These are phyloP conservation scores for Salpingus planirostris DNA, from an alignment of 2,888 invertebrate species.

Conservation along the genomic window DNA sequence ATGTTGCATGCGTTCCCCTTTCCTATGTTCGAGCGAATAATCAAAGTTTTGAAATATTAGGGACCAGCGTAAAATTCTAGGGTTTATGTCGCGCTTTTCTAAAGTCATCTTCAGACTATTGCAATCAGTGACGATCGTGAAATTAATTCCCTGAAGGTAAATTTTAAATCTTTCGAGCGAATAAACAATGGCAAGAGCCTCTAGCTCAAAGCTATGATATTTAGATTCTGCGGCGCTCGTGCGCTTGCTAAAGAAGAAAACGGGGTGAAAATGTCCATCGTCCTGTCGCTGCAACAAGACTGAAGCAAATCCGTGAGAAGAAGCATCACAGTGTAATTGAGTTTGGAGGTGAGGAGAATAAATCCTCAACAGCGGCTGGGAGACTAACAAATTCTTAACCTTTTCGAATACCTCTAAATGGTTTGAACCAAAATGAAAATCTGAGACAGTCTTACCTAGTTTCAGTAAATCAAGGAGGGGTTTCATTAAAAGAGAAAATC, in stretches of 20 bases:
- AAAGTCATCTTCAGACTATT: constrained; percentile 1
- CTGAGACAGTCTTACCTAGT: background rate
- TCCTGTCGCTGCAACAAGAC: constrained; percentile 3
- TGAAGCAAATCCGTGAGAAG: constrained; percentile 1
- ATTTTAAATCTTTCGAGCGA: constrained; percentile 1
- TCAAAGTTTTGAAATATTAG: background rate
- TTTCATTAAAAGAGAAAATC: background rate
- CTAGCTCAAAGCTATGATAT: constrained; percentile 1
- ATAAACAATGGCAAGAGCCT: constrained; percentile 1
- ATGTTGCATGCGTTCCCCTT: constrained; percentile 2
- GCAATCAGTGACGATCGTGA: constrained; percentile 2
- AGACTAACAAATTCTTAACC: background rate
- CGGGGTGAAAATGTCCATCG: constrained; percentile 1
- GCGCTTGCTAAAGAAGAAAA: constrained; percentile 1
- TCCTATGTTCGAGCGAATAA: constrained; percentile 1
- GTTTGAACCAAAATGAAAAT: background rate
- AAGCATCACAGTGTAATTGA: constrained; percentile 3
- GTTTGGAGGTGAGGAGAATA: background rate
- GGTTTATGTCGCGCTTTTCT: background rate
- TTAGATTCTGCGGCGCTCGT: background rate
- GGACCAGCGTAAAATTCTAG: background rate
- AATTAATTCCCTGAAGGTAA: constrained; percentile 1
- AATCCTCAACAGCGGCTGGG: constrained; percentile 1
- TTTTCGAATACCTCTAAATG: background rate
- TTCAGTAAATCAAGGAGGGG: background rate